Evolutionary conservation across 2,888 invertebrate genomes (phyloP).

Genomic region (Epirrita christyi): DNA sequence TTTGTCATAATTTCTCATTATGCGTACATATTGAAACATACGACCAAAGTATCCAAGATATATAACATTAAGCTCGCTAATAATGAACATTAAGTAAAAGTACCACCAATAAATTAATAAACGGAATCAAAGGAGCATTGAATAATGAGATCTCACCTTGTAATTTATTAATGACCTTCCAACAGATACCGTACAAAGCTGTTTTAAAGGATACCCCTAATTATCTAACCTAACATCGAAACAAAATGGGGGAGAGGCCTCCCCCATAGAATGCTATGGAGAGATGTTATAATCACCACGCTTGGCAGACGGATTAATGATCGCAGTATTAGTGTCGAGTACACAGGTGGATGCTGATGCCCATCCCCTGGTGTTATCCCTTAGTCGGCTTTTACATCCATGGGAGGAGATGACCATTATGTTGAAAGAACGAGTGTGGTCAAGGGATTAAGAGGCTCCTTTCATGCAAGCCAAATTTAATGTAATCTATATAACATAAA

Average conservation of each 20-base stretch:
- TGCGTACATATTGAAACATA: conserved; percentile 12
- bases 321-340: too few relatives aligned
- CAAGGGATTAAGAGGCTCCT: too few relatives aligned
- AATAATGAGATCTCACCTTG: conserved; percentile 72
- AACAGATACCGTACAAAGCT: conserved; percentile 67
- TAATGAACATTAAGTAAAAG: conserved; percentile 4
- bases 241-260: conserved; percentile 79
- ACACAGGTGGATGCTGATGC: too few relatives aligned
- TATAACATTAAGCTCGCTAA: not conserved
- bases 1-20: too few relatives aligned
- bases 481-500: too few relatives aligned
- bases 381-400: too few relatives aligned
- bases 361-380: too few relatives aligned
- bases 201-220: conserved; percentile 74
- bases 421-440: too few relatives aligned
- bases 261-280: too few relatives aligned
- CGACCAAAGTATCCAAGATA: not conserved
- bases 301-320: conserved; percentile 37
- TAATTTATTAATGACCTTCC: conserved; percentile 77
- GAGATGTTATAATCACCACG: too few relatives aligned
- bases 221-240: conserved; percentile 82
- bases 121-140: conserved; percentile 63
- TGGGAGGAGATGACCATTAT: too few relatives aligned
- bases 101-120: conserved; percentile 31
- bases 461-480: too few relatives aligned